A percentile compares a stretch with the other conserved stretches of the same genome.
Evolutionary conservation across 1,140 invertebrate species (phyloP).

Genomic region (Varroa destructor): DNA sequence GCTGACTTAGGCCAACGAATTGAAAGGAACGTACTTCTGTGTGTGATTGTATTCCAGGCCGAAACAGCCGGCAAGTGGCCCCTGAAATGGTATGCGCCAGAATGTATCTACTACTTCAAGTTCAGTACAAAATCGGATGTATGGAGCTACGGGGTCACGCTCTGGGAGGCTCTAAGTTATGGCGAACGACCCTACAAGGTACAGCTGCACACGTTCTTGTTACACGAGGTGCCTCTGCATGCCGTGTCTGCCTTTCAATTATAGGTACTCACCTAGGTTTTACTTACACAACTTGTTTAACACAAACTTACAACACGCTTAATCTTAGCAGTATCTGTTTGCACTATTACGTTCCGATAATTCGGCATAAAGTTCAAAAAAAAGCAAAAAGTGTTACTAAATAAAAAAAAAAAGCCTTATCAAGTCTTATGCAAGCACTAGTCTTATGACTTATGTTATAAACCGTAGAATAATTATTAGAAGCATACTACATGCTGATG

Average conservation of each 20-base stretch:
- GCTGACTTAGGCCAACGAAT: too few relatives aligned
- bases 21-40: too few relatives aligned
- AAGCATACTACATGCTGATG: too few relatives aligned
- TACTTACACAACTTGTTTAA: not conserved
- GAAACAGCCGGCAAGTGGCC: conserved; percentile 37
- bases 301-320: too few relatives aligned
- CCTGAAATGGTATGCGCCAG: conserved; percentile 40
- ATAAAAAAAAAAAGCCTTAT: too few relatives aligned
- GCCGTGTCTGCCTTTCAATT: not conserved
- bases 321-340: too few relatives aligned
- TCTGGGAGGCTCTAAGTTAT: conserved; percentile 45
- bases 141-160: conserved; percentile 44
- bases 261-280: not conserved
- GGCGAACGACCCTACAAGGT: conserved; percentile 44
- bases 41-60: conserved; percentile 34
- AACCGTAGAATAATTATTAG: too few relatives aligned
- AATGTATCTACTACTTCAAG: conserved; percentile 40
- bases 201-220: conserved; percentile 5
- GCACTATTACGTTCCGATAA: too few relatives aligned
- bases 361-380: too few relatives aligned
- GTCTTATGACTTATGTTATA: too few relatives aligned
- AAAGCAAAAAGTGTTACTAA: too few relatives aligned
- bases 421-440: too few relatives aligned
- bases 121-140: conserved; percentile 41
- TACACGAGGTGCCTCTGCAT: conserved; percentile 2